A percentile compares a stretch with the other conserved stretches of the same genome.
Evolutionary conservation across 2,113 vertebrate species (phyloP).

Genomic region (Cyprinodon brontotheroides): DNA sequence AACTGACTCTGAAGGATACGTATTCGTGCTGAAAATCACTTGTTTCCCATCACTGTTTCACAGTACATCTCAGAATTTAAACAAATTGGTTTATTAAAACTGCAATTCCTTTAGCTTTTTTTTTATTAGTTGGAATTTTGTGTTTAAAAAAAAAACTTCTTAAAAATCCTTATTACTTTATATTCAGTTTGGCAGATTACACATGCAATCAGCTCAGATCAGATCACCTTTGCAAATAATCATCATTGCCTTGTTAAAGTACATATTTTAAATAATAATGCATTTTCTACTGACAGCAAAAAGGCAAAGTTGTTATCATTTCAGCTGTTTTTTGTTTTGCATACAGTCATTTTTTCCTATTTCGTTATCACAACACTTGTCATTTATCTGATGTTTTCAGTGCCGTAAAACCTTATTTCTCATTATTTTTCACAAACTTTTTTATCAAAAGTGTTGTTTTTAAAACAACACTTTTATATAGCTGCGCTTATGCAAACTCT

Average conservation of each 20-base stretch:
- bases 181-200: neutral
- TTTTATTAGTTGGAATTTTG: no score
- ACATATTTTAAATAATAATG: neutral
- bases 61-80: no score
- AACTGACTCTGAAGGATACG: no score
- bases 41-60: no score
- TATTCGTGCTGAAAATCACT: no score
- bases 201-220: neutral
- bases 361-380: neutral
- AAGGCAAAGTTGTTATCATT: neutral
- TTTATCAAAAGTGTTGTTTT: slow-evolving; percentile 19
- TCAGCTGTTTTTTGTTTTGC: neutral
- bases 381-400: slow-evolving; percentile 8
- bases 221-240: neutral
- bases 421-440: neutral
- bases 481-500: slow-evolving; percentile 22
- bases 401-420: slow-evolving; percentile 11
- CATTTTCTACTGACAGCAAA: neutral
- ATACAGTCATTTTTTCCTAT: neutral
- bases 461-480: slow-evolving; percentile 40
- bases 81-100: no score
- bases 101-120: no score
- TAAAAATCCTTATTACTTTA: neutral
- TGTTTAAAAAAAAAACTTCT: neutral
- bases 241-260: neutral